phyloP scores from a whole-genome alignment of 1,140 invertebrate genomes.

The Bathynomus jamesi region DNA sequence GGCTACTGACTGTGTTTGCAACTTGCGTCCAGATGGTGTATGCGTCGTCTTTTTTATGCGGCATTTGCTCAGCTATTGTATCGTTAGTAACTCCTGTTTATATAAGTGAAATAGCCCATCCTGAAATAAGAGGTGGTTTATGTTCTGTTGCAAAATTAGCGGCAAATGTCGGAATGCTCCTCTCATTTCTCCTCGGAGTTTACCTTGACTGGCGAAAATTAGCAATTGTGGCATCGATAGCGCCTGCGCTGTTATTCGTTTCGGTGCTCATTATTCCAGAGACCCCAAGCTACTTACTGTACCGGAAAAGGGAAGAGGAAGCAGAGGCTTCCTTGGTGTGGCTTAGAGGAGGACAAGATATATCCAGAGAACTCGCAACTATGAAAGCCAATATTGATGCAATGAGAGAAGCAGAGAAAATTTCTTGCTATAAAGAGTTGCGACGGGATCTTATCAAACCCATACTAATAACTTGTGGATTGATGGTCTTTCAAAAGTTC shows the following conservation, averaged over 20 bases:
- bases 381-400: conserved; percentile 56
- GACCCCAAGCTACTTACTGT: conserved; percentile 68
- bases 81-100: conserved; percentile 75
- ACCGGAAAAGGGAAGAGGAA: conserved; percentile 64
- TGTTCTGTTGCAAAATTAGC: conserved; percentile 75
- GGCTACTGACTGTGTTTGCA: conserved; percentile 68
- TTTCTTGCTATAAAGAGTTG: conserved; percentile 32
- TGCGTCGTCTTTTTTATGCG: conserved; percentile 65
- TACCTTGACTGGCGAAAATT: conserved; percentile 72
- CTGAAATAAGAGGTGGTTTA: conserved; percentile 71
- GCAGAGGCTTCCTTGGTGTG: conserved; percentile 65
- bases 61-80: conserved; percentile 68
- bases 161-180: conserved; percentile 70
- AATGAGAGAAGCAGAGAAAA: conserved; percentile 40
- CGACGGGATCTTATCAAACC: conserved; percentile 50
- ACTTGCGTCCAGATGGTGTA: conserved; percentile 65
- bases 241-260: conserved; percentile 49
- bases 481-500: conserved; percentile 78
- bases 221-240: conserved; percentile 64
- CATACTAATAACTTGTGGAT: conserved; percentile 66
- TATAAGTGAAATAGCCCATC: conserved; percentile 79
- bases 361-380: conserved; percentile 58
- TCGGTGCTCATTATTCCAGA: conserved; percentile 58
- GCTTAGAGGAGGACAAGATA: conserved; percentile 65
- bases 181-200: conserved; percentile 69